phyloP scores from a whole-genome alignment of 2,888 invertebrate genomes.

The Caenorhabditis becei region DNA sequence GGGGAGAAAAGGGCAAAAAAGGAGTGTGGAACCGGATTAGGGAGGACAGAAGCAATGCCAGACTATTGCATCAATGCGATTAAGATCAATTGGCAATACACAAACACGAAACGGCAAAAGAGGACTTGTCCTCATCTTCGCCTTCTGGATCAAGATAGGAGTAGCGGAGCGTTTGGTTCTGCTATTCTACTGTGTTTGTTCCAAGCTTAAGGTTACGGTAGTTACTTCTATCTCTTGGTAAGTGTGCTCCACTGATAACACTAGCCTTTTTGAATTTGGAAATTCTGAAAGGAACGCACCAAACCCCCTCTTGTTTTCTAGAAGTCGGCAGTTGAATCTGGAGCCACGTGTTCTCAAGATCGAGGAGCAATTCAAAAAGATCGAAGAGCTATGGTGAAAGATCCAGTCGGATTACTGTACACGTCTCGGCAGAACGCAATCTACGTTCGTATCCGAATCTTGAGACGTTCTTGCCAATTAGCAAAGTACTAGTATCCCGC shows the following conservation, averaged over 20 bases:
- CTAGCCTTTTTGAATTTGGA: too few relatives aligned
- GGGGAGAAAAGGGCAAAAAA: slow-evolving; percentile 13
- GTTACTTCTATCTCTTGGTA: too few relatives aligned
- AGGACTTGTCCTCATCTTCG: slow-evolving; percentile 34
- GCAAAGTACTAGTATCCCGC: slow-evolving; percentile 49
- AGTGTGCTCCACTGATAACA: too few relatives aligned
- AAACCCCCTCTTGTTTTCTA: too few relatives aligned
- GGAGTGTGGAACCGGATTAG: slow-evolving; percentile 40
- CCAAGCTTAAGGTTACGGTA: too few relatives aligned
- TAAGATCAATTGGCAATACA: slow-evolving; percentile 53
- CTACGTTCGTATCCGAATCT: slow-evolving; percentile 12
- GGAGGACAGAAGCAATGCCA: slow-evolving; percentile 45
- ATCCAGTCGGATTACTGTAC: slow-evolving; percentile 16
- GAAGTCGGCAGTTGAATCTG: too few relatives aligned
- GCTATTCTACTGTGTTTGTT: neutral
- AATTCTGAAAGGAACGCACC: too few relatives aligned
- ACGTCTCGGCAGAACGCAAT: neutral
- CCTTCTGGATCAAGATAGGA: slow-evolving; percentile 42
- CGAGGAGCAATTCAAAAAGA: too few relatives aligned
- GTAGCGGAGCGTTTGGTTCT: neutral
- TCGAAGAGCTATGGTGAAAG: neutral
- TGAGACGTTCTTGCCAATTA: slow-evolving; percentile 46
- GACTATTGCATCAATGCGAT: slow-evolving; percentile 54
- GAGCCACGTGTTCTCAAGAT: too few relatives aligned
- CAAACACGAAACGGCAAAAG: slow-evolving; percentile 52